These are phyloP conservation scores for Mesoligia furuncula DNA, from an alignment of 2,888 invertebrate genomes.

Conservation along the genomic window DNA sequence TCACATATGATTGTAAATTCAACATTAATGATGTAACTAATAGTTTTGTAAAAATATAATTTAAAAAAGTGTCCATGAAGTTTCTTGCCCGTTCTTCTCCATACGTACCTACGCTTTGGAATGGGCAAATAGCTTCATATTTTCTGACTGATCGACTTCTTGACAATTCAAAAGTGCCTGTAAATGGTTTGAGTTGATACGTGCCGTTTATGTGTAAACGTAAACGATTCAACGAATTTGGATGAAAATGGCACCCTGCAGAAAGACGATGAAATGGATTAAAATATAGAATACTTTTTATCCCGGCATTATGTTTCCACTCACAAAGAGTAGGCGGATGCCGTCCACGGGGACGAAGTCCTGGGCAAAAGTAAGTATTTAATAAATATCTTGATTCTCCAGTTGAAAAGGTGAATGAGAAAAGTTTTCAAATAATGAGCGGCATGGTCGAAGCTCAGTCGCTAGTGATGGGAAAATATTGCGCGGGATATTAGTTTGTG, in stretches of 20 bases:
- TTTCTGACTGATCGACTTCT: too few relatives aligned
- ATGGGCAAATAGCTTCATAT: too few relatives aligned
- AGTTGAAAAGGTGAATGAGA: slow-evolving; percentile 58
- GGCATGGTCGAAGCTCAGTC: slow-evolving; percentile 33
- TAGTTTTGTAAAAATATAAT: too few relatives aligned
- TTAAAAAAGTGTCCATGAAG: too few relatives aligned
- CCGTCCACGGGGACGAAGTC: neutral
- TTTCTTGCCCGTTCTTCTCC: too few relatives aligned
- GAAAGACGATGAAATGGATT: neutral
- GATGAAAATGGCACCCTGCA: neutral
- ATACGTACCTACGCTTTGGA: too few relatives aligned
- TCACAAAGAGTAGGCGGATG: neutral
- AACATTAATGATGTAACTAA: too few relatives aligned
- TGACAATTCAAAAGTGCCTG: too few relatives aligned
- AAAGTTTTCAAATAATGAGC: slow-evolving; percentile 72
- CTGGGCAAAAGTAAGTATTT: slow-evolving; percentile 29
- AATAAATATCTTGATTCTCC: slow-evolving; percentile 48
- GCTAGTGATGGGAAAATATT: slow-evolving; percentile 50
- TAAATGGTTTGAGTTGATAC: too few relatives aligned
- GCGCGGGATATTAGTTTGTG: slow-evolving; percentile 42
- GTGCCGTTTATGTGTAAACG: too few relatives aligned
- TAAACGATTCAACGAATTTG: neutral
- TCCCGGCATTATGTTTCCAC: neutral
- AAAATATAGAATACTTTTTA: neutral
- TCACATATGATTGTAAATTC: too few relatives aligned